Evolutionary conservation across 2,797 vertebrate genomes (phyloP).

Genomic region (Gypaetus barbatus): DNA sequence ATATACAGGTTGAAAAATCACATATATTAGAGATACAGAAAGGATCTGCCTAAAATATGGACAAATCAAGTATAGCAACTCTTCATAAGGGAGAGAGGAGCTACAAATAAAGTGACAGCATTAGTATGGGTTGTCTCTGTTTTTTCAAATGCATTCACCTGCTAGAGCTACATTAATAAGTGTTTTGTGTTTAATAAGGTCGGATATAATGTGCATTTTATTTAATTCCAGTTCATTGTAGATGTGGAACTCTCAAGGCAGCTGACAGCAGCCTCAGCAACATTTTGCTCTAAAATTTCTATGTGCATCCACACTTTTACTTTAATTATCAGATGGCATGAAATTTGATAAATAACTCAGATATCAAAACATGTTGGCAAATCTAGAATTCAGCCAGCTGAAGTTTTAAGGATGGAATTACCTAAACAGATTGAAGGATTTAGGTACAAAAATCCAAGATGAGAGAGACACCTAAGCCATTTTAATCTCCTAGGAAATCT

Average conservation of each 20-base stretch:
- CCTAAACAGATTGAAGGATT: not conserved
- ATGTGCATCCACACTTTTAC: not conserved
- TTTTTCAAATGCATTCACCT: not conserved
- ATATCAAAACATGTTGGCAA: not conserved
- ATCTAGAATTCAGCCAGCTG: not conserved
- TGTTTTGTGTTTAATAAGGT: not conserved
- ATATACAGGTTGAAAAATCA: not conserved
- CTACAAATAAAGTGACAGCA: not conserved
- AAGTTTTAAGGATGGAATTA: not conserved
- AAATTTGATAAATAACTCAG: not conserved
- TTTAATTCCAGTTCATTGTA: not conserved
- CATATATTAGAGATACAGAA: not conserved
- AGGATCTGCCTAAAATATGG: not conserved
- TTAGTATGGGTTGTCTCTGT: not conserved
- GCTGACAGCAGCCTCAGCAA: not conserved
- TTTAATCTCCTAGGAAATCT: not conserved
- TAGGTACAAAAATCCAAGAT: not conserved
- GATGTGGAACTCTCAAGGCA: not conserved
- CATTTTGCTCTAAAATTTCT: not conserved
- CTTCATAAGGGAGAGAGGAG: not conserved
- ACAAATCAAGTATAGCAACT: not conserved
- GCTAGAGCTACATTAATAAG: not conserved
- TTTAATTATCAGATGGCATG: not conserved
- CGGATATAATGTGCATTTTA: not conserved
- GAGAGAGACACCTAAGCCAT: not conserved